These are phyloP conservation scores for Phyllotreta striolata DNA, from an alignment of 2,888 invertebrate genomes.

Conservation along the genomic window DNA sequence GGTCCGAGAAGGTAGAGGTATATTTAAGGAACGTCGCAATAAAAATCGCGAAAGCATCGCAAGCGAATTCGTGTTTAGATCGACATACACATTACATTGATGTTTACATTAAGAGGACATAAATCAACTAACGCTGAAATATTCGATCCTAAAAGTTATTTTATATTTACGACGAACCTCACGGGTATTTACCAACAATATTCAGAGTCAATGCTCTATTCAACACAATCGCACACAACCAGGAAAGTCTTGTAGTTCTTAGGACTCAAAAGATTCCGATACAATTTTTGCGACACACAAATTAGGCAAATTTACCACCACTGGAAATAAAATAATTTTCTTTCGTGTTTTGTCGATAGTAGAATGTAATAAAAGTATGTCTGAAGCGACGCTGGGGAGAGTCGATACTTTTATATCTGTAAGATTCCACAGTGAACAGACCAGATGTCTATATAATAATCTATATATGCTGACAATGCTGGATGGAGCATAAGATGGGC, in stretches of 20 bases:
- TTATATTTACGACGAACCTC: no score
- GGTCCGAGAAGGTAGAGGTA: conserved; percentile 16
- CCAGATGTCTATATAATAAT: conserved; percentile 65
- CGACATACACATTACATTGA: neutral
- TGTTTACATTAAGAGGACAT: no score
- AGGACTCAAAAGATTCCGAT: no score
- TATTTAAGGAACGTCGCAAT: conserved; percentile 26
- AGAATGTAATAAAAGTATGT: conserved; percentile 1
- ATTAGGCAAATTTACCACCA: no score
- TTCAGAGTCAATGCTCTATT: no score
- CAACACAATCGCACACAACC: no score
- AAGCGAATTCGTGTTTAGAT: conserved; percentile 19
- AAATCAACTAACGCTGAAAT: no score
- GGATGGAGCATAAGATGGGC: conserved; percentile 59
- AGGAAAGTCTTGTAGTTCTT: no score
- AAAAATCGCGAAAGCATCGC: conserved; percentile 24
- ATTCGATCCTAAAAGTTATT: no score
- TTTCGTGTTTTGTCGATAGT: neutral
- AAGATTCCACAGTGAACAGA: conserved; percentile 60
- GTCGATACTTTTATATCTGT: conserved; percentile 59
- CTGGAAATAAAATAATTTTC: neutral
- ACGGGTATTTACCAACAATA: no score
- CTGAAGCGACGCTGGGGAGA: conserved; percentile 34
- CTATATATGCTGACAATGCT: conserved; percentile 64
- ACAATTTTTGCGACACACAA: no score